Evolutionary conservation across 2,888 invertebrate genomes (phyloP).

Genomic region (Nowickia ferox): DNA sequence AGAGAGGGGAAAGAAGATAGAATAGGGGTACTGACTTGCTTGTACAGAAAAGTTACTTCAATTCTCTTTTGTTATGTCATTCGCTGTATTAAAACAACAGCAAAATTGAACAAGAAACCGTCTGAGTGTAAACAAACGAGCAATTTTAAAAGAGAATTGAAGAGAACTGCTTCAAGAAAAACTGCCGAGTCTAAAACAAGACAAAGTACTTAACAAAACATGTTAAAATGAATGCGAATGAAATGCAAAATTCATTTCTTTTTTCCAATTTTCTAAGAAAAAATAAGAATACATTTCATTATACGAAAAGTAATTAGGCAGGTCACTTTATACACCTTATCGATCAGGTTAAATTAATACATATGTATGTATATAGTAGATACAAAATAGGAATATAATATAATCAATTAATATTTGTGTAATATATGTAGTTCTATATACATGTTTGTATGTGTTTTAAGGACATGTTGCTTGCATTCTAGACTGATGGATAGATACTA

Average conservation of each 20-base stretch:
- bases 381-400: not conserved
- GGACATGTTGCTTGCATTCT: conserved; percentile 39
- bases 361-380: conserved; percentile 14
- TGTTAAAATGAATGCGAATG: not conserved
- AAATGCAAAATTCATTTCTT: conserved; percentile 9
- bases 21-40: too few species aligned
- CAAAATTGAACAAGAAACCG: too few species aligned
- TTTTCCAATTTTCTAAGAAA: conserved; percentile 2
- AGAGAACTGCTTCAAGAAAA: too few species aligned
- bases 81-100: too few species aligned
- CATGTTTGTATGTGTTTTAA: conserved; percentile 27
- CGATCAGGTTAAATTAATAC: conserved; percentile 39
- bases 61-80: too few species aligned
- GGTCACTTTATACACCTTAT: conserved; percentile 41
- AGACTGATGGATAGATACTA: not conserved
- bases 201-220: not conserved
- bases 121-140: too few species aligned
- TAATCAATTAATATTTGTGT: conserved; percentile 4
- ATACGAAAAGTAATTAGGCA: not conserved
- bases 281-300: not conserved
- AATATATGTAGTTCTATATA: too few species aligned
- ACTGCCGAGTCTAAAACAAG: too few species aligned
- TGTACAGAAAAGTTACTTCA: too few species aligned
- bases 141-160: too few species aligned
- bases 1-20: too few species aligned